These are phyloP conservation scores for Melikaiella ostensackeni DNA, from an alignment of 2,888 invertebrate genomes.

Conservation along the genomic window DNA sequence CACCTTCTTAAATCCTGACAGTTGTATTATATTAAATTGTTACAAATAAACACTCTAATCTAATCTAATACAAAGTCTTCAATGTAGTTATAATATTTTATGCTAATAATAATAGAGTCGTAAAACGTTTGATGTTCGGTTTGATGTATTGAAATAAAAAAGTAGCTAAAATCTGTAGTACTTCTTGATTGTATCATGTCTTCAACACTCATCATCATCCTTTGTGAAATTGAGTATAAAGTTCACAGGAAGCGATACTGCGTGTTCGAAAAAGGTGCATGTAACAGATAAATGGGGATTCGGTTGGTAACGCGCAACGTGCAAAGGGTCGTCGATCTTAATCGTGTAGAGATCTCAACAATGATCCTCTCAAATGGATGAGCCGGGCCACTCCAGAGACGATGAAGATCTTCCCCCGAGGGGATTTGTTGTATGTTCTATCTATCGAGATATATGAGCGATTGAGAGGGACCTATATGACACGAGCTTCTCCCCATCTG, in stretches of 20 bases:
- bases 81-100: too few species aligned
- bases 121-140: neutral
- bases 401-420: constrained; percentile 54
- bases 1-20: too few species aligned
- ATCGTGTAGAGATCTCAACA: constrained; percentile 67
- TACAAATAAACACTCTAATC: too few species aligned
- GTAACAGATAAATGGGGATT: constrained; percentile 51
- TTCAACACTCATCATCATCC: neutral
- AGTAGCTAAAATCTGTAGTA: neutral
- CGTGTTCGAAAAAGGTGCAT: constrained; percentile 16
- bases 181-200: constrained; percentile 16
- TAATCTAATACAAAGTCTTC: too few species aligned
- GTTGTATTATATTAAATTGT: too few species aligned
- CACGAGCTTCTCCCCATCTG: constrained; percentile 55
- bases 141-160: neutral
- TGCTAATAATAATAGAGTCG: too few species aligned
- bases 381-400: constrained; percentile 65
- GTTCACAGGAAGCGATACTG: constrained; percentile 7
- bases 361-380: constrained; percentile 73
- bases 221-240: constrained; percentile 39
- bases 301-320: constrained; percentile 50
- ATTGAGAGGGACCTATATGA: constrained; percentile 43
- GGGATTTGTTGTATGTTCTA: constrained; percentile 59
- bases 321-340: constrained; percentile 69
- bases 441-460: constrained; percentile 14